Evolutionary conservation across 2,888 invertebrate genomes (phyloP).

Genomic region (Pharmacophagus antenor): DNA sequence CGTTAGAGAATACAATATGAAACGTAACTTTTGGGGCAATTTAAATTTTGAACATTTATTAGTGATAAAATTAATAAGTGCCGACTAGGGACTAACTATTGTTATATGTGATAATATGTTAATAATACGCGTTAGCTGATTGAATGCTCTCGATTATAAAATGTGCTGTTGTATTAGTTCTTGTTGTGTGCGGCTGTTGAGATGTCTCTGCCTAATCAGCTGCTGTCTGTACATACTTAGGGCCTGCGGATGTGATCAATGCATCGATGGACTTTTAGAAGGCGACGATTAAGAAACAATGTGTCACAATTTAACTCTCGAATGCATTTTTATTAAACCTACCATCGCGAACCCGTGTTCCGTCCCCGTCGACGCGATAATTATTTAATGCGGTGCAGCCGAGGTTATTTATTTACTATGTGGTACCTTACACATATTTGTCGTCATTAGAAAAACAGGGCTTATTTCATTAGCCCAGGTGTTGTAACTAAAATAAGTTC

Average conservation of each 20-base stretch:
- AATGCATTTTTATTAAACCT: not conserved
- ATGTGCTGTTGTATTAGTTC: constrained; percentile 49
- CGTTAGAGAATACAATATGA: not conserved
- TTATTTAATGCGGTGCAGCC: too few species aligned
- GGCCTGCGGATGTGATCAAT: constrained; percentile 45
- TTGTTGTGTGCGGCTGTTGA: constrained; percentile 35
- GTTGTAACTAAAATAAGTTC: too few species aligned
- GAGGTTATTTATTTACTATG: too few species aligned
- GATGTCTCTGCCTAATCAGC: constrained; percentile 35
- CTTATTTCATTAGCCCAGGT: too few species aligned
- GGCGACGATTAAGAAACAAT: constrained; percentile 24
- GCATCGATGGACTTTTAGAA: constrained; percentile 33
- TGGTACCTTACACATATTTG: too few species aligned
- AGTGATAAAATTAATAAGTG: not conserved
- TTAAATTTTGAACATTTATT: not conserved
- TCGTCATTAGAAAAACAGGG: too few species aligned
- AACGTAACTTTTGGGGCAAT: not conserved
- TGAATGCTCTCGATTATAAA: constrained; percentile 2
- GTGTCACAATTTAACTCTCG: not conserved
- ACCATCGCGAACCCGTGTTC: too few species aligned
- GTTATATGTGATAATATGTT: not conserved
- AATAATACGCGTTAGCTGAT: constrained; percentile 1
- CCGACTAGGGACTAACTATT: not conserved
- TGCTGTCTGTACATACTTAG: constrained; percentile 35
- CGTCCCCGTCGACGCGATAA: too few species aligned